Evolutionary conservation across 2,797 vertebrate genomes (phyloP).

Genomic region (Trematomus bernacchii): DNA sequence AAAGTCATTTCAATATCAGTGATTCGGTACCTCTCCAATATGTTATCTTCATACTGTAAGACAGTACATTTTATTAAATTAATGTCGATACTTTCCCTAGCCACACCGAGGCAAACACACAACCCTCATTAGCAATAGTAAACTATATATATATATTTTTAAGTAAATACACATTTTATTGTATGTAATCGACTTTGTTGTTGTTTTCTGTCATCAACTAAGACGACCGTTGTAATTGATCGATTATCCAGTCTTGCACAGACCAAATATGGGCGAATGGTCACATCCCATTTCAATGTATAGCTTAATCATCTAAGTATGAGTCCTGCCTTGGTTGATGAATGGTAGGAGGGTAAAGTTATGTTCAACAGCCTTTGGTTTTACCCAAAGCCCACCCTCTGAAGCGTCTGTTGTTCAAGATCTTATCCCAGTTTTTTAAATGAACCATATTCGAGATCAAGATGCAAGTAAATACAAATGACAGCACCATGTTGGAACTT

Average conservation of each 20-base stretch:
- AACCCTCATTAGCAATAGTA: neutral
- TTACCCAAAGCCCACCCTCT: neutral
- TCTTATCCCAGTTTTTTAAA: neutral
- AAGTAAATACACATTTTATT: neutral
- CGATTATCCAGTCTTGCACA: neutral
- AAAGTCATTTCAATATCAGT: too few species aligned
- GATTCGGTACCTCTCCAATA: too few species aligned
- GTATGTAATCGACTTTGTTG: neutral
- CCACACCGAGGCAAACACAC: too few species aligned
- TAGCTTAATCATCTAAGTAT: neutral
- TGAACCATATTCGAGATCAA: neutral
- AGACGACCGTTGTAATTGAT: neutral
- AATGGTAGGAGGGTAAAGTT: neutral
- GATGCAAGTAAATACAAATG: slow-evolving; percentile 9
- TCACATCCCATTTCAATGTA: neutral
- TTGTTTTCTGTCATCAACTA: neutral
- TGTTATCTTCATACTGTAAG: too few species aligned
- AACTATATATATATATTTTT: neutral
- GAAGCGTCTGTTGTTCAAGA: neutral
- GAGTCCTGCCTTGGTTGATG: neutral
- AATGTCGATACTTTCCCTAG: too few species aligned
- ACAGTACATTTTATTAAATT: too few species aligned
- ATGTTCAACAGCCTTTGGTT: neutral
- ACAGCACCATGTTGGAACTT: slow-evolving; percentile 3
- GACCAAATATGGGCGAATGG: neutral